Percentiles rank a stretch among this genome's conserved stretches.
These are phyloP conservation scores for Heliconius sara DNA, from an alignment of 2,888 invertebrate genomes.

Conservation along the genomic window DNA sequence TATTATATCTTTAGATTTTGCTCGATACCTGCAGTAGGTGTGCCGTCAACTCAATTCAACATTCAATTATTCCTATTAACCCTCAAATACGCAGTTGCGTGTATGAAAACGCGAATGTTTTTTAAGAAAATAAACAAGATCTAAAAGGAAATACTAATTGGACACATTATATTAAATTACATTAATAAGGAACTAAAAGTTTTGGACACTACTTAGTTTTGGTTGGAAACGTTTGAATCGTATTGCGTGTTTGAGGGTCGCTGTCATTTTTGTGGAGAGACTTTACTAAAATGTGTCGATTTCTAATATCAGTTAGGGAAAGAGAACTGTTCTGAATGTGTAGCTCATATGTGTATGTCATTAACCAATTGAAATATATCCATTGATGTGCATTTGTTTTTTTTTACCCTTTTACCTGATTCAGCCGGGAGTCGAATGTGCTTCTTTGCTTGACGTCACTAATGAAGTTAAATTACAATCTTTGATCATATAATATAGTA, in stretches of 20 bases:
- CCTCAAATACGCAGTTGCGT: too few species aligned
- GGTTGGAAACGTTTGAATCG: neutral
- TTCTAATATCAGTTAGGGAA: neutral
- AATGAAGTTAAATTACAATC: neutral
- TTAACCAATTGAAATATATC: slow-evolving; percentile 10
- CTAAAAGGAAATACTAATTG: too few species aligned
- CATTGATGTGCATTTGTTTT: slow-evolving; percentile 3
- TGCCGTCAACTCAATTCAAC: too few species aligned
- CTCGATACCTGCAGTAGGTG: too few species aligned
- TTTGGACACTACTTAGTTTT: too few species aligned
- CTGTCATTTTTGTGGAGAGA: neutral
- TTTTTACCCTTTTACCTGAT: neutral
- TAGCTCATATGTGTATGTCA: slow-evolving; percentile 3
- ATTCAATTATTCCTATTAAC: too few species aligned
- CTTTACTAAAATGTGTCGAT: neutral
- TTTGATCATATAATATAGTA: neutral
- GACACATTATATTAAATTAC: too few species aligned
- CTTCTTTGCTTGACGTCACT: neutral
- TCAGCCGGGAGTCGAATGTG: neutral
- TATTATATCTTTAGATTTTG: neutral
- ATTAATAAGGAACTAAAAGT: too few species aligned
- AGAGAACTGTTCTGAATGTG: neutral
- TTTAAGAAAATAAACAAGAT: too few species aligned
- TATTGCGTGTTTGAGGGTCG: slow-evolving; percentile 1
- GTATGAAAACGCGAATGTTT: too few species aligned